Percentiles rank a stretch among this genome's conserved stretches.
These are phyloP conservation scores for Abramis brama DNA, from an alignment of 2,113 vertebrate species.

Conservation along the genomic window DNA sequence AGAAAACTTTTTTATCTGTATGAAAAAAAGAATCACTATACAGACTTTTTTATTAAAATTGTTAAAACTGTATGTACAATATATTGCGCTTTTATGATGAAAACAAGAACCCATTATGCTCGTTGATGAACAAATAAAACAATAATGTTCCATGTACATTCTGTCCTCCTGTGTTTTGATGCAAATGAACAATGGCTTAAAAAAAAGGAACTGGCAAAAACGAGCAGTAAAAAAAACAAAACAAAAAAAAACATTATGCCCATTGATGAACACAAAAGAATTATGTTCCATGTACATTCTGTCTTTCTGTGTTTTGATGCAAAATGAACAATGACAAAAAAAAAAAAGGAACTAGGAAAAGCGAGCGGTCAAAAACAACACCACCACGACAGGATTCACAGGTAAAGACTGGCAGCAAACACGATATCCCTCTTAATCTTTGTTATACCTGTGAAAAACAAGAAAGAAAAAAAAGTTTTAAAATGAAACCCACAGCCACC, in stretches of 20 bases:
- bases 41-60: conserved; percentile 84
- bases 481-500: neutral
- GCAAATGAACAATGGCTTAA: neutral
- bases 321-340: neutral
- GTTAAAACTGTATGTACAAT: conserved; percentile 84
- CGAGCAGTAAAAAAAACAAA: neutral
- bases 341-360: neutral
- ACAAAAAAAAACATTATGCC: conserved; percentile 50
- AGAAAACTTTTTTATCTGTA: conserved; percentile 66
- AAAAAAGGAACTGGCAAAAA: neutral
- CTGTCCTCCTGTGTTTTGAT: conserved; percentile 31
- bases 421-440: conserved; percentile 99
- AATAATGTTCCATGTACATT: conserved; percentile 42
- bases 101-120: conserved; percentile 62
- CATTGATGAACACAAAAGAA: conserved; percentile 60
- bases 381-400: conserved; percentile 69
- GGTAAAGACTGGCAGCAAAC: conserved; percentile 96
- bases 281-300: neutral
- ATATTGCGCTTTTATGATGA: conserved; percentile 38
- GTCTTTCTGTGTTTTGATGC: conserved; percentile 31
- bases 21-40: conserved; percentile 74
- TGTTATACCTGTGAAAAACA: conserved; percentile 82
- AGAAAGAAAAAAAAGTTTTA: neutral
- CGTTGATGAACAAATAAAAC: conserved; percentile 57
- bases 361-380: neutral